Percentiles rank a stretch among this genome's conserved stretches.
Evolutionary conservation across 1,140 invertebrate genomes (phyloP).

Genomic region (Acarapis woodi): DNA sequence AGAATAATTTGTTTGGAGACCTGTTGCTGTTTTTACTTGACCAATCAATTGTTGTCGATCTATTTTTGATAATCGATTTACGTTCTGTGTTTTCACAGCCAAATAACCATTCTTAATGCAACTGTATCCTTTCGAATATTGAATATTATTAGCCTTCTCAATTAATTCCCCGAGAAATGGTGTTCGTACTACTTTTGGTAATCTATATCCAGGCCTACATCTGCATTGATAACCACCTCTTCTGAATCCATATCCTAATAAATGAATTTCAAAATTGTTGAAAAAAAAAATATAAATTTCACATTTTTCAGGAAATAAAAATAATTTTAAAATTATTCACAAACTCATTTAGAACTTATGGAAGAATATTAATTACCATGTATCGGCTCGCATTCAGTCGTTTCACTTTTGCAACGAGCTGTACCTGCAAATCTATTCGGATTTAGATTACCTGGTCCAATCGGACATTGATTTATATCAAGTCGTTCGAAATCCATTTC

Average conservation of each 20-base stretch:
- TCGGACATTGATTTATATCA: slow-evolving; percentile 90
- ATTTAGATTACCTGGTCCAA: slow-evolving; percentile 49
- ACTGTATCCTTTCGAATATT: slow-evolving; percentile 73
- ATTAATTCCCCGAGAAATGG: slow-evolving; percentile 76
- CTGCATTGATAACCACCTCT: slow-evolving; percentile 84
- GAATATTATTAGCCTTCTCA: slow-evolving; percentile 60
- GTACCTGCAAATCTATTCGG: slow-evolving; percentile 71
- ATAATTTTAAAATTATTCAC: too few relatives aligned
- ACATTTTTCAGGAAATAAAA: too few relatives aligned
- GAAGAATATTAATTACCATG: too few relatives aligned
- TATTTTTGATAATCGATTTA: slow-evolving; percentile 9
- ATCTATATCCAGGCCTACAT: slow-evolving; percentile 57
- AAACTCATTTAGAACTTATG: too few relatives aligned
- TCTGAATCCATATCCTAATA: slow-evolving; percentile 81
- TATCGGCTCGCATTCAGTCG: slow-evolving; percentile 87
- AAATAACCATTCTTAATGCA: slow-evolving; percentile 67
- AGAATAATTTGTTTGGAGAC: slow-evolving; percentile 7
- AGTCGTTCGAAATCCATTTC: slow-evolving; percentile 92
- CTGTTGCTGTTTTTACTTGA: slow-evolving; percentile 10
- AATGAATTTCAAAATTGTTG: too few relatives aligned
- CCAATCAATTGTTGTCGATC: slow-evolving; percentile 11
- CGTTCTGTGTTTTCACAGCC: slow-evolving; percentile 14
- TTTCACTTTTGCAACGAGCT: slow-evolving; percentile 62
- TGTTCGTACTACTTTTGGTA: slow-evolving; percentile 52
- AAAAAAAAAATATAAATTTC: too few relatives aligned